Base-by-base conservation (phyloP, 2,888 invertebrate genomes). In the Entomobrya multifasciata region DNA sequence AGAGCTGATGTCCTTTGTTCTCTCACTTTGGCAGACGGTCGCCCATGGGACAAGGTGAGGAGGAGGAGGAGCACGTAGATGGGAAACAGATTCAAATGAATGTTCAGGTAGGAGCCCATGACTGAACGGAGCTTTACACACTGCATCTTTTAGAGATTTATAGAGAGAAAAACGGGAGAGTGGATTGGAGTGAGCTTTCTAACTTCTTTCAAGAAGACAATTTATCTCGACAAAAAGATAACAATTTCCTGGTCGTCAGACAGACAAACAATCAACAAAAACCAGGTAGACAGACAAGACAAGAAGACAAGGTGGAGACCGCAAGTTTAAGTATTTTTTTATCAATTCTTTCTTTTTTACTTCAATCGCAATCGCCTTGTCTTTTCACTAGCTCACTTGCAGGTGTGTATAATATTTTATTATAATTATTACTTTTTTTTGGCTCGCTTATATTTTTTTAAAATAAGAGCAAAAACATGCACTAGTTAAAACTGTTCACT, bases 31-130 rank as follows among this genome's bases (percentile, higher is more conserved):
- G 87, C 86, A 15, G 89, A 88, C n/a, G 89, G 89, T 76, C 89
- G 76, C n/a, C 89, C 89, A 70, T 89, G 89, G 41, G 89, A 89
- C 78, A 88, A 78, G 47, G 88, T 87, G 81, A 89, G 87, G 25
- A 89, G 87, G n/a, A 89, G 85, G 17, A 89, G 87, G 60, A 89
- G 88, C 27, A 89, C 89, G 79, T 89, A 89, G 60, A 89, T 81
- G 57, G 88, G 89, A 76, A 86, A 89, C 36, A 89, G 86, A 67
- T 88, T 88, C 65, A 88, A 82, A 60, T 88, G 86, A 80, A 89
- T 87, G 57, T 89, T 88, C 81, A 89, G 79, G 70, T 88, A 88
- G 15, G 82, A 88, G 76, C 88, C 89, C 89, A 89, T 89, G 78
- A 86, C 84, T 52, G 85, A 87, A 65, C 89, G 67, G 36, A 87